These are phyloP conservation scores for Microchirus variegatus DNA, from an alignment of 2,797 vertebrate species.

Conservation along the genomic window DNA sequence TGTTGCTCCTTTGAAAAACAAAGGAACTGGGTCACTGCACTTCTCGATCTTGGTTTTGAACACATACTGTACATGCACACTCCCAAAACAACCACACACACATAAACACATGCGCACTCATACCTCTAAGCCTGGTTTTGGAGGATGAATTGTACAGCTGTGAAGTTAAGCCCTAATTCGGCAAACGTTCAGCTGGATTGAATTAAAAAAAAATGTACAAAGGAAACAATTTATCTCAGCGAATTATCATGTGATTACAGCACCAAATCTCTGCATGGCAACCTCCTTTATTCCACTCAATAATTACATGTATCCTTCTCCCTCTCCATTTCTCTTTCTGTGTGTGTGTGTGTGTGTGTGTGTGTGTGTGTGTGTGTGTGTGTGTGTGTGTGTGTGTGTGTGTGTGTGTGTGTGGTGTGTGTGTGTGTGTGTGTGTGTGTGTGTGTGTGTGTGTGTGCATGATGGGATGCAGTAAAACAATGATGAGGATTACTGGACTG, in stretches of 20 bases:
- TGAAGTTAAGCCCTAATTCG: constrained; percentile 60
- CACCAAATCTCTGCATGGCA: constrained; percentile 62
- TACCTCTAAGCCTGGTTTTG: constrained; percentile 55
- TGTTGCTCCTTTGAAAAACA: constrained; percentile 51
- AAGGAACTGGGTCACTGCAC: constrained; percentile 65
- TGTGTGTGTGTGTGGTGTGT: constrained; percentile 6
- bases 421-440: neutral
- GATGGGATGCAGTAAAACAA: constrained; percentile 25
- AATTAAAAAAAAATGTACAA: constrained; percentile 55
- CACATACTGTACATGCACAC: constrained; percentile 38
- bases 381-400: neutral
- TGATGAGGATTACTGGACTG: constrained; percentile 11
- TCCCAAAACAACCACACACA: constrained; percentile 39
- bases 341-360: neutral
- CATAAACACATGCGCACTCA: constrained; percentile 36
- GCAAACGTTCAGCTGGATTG: constrained; percentile 66
- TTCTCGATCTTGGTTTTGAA: constrained; percentile 37
- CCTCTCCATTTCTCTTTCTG: neutral
- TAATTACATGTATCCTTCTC: constrained; percentile 18
- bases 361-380: constrained; percentile 5
- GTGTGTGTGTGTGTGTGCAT: constrained; percentile 2
- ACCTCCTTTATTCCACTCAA: constrained; percentile 33
- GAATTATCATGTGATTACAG: constrained; percentile 63
- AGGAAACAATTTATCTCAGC: constrained; percentile 73
- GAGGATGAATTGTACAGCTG: constrained; percentile 48